Base-by-base conservation (phyloP, 2,797 vertebrate genomes). In the Coccyzus lansbergi region DNA sequence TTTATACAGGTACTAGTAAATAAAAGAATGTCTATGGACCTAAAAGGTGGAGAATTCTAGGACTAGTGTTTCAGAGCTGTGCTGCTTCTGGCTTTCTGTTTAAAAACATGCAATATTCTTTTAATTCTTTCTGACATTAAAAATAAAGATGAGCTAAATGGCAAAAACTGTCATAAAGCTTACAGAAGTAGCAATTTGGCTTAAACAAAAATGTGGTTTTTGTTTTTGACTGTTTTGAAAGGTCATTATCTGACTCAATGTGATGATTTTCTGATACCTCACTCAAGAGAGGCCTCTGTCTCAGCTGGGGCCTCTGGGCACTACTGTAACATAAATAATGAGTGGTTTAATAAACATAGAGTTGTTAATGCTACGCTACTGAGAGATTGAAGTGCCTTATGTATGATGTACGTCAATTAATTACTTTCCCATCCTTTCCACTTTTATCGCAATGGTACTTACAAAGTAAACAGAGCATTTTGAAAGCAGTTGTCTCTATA, bases 311-410 rank as follows among this genome's bases (percentile, higher is more conserved):
- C 69, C 42, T 88, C 52, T 86, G 46, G 76, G 51, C 24, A 55
- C 42, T 92, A 33, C 65, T 69, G 38, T 76, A 83, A 42, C 46
- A 78, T 81, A 88, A 90, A 90, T 92, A 92, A 67, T 70, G 64
- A 93, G 29, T 76, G 51, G 42, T 88, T 88, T 69, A 93, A 60
- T 92, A 90, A 86, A 53, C 46, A 76, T 42, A 21, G 42, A 88
- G 69, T 65, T 91, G 80, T 94, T 96, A 94, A 86, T 90, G 24
- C 55, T 55, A 15, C 5, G 9, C 34, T 93, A 80, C 53, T 93
- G 80, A 83, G 87, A 90, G 74, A 64, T 21, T 74, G 65, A 93
- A 75, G 51, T 51, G 24, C 24, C 49, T 92, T 88, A 71, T 78
- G 42, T 88, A 60, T 68, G 55, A 62, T 8, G 1, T 78, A 26